These are phyloP conservation scores for Amphilophus citrinellus DNA, from an alignment of 2,113 vertebrate species.

Conservation along the genomic window DNA sequence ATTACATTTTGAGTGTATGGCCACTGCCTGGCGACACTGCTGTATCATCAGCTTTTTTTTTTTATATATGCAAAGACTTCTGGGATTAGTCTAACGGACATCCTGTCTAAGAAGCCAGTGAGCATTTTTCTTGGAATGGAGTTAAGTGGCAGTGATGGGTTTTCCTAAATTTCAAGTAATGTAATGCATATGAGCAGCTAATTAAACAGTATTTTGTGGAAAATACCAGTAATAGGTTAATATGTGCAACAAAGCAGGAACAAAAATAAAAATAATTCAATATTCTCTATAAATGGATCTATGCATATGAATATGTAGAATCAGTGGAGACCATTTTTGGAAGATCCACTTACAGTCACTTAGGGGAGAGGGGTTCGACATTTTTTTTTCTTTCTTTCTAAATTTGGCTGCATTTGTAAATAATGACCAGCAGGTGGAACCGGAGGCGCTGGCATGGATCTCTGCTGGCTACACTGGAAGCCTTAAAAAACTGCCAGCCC, in stretches of 20 bases:
- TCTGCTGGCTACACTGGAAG: not conserved
- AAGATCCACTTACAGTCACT: too few species aligned
- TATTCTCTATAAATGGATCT: not conserved
- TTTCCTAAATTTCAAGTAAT: not conserved
- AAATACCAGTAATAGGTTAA: not conserved
- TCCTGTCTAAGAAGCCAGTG: not conserved
- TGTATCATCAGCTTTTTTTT: not conserved
- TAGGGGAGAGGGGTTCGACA: too few species aligned
- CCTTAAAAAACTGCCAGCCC: not conserved
- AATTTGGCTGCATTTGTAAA: not conserved
- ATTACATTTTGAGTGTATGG: not conserved
- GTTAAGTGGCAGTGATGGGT: not conserved
- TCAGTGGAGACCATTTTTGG: not conserved
- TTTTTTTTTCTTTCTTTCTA: too few species aligned
- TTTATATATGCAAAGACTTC: not conserved
- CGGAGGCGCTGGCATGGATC: not conserved
- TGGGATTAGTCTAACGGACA: not conserved
- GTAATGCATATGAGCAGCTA: not conserved
- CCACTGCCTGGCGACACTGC: rapidly evolving
- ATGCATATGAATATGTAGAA: not conserved
- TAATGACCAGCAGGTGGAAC: not conserved
- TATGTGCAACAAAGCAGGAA: not conserved
- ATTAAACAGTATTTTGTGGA: not conserved
- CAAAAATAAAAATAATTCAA: not conserved
- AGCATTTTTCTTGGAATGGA: not conserved